Percentiles rank a stretch among this genome's conserved stretches.
Conservation (phyloP, 2,888 invertebrate species). For the Strigamia crassipes region DNA sequence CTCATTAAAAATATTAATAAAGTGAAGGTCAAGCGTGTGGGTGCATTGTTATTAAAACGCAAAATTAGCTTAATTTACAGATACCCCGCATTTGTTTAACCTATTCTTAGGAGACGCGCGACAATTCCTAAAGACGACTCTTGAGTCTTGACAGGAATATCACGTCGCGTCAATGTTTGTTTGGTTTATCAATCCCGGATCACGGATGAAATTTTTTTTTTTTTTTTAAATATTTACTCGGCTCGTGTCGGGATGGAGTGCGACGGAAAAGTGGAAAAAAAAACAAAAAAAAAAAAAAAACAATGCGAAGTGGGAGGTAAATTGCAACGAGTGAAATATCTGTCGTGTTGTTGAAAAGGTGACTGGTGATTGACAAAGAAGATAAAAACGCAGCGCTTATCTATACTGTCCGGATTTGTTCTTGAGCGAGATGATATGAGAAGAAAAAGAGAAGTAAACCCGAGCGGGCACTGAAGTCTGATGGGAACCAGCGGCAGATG, state of each 20-base stretch:
- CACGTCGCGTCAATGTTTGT: too few species aligned
- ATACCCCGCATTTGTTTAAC: not conserved
- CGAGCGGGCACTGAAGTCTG: not conserved
- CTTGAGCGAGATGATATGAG: not conserved
- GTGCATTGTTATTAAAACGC: not conserved
- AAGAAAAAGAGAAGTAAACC: not conserved
- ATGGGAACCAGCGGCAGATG: not conserved
- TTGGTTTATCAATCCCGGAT: too few species aligned
- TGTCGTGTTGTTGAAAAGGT: not conserved
- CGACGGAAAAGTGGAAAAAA: not conserved
- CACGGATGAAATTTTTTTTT: not conserved
- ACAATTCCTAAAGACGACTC: not conserved
- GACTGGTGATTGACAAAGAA: not conserved
- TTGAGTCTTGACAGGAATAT: not conserved
- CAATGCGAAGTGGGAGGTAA: not conserved
- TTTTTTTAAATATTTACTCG: not conserved
- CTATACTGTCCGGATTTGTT: not conserved
- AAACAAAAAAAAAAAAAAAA: too few species aligned
- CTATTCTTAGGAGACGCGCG: not conserved
- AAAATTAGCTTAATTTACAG: not conserved
- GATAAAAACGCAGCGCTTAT: not conserved
- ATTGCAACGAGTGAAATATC: not conserved
- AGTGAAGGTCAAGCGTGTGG: not conserved
- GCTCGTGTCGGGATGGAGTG: not conserved
- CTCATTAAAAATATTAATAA: not conserved